These are phyloP conservation scores for Nemapogon koenigi DNA, from an alignment of 2,888 invertebrate genomes.

Conservation along the genomic window DNA sequence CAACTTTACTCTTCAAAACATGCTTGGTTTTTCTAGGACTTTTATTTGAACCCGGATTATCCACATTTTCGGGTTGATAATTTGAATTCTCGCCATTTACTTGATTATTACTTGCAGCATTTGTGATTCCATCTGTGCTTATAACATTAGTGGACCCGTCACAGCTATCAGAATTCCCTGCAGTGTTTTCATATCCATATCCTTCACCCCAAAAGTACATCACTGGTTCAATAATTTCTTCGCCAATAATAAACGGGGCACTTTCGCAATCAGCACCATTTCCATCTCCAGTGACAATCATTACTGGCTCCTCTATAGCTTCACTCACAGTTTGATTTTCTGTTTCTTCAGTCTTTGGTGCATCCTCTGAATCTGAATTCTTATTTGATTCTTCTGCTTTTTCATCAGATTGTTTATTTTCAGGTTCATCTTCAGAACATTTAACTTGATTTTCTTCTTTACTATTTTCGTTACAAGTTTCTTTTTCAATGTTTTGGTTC, in stretches of 20 bases:
- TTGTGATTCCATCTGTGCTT: constrained; percentile 37
- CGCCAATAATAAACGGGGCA: constrained; percentile 58
- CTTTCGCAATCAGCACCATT: constrained; percentile 71
- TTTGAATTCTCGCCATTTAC: constrained; percentile 42
- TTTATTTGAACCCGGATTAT: constrained; percentile 1
- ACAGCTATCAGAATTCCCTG: constrained; percentile 68
- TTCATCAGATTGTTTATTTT: constrained; percentile 13
- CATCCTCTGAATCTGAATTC: neutral
- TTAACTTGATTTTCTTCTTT: constrained; percentile 4
- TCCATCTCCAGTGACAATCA: constrained; percentile 74
- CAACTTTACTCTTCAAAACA: constrained; percentile 39
- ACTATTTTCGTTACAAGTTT: neutral
- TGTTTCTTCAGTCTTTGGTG: constrained; percentile 9
- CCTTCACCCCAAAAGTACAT: constrained; percentile 77
- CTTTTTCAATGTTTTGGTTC: constrained; percentile 10
- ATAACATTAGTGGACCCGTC: constrained; percentile 12
- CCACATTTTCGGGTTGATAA: constrained; percentile 22
- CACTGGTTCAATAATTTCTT: constrained; percentile 75
- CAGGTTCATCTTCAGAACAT: constrained; percentile 13
- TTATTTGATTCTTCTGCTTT: constrained; percentile 1
- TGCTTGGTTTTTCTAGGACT: constrained; percentile 24
- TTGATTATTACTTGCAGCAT: constrained; percentile 38
- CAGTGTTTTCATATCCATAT: constrained; percentile 73
- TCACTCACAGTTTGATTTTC: constrained; percentile 49
- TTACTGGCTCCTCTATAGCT: constrained; percentile 75